Percentiles rank a stretch among this genome's conserved stretches.
These are phyloP conservation scores for Syrista parreyssii DNA, from an alignment of 2,888 invertebrate genomes.

Conservation along the genomic window DNA sequence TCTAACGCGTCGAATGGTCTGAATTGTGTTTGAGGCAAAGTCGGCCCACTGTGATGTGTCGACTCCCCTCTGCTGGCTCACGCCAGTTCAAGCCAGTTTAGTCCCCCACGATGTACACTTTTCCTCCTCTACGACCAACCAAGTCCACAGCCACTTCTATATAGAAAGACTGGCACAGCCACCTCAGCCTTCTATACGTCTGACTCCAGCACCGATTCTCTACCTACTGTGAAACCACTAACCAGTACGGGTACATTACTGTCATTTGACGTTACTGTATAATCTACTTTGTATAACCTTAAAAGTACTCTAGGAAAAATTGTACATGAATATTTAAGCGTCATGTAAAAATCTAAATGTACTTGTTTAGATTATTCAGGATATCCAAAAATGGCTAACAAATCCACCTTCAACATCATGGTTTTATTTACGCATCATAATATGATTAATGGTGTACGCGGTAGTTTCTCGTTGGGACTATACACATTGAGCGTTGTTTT, in stretches of 20 bases:
- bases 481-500: neutral
- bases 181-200: neutral
- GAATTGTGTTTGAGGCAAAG: slow-evolving; percentile 19
- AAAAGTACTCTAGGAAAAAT: neutral
- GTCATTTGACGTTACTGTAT: neutral
- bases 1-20: slow-evolving; percentile 8
- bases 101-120: slow-evolving; percentile 24
- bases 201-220: neutral
- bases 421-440: neutral
- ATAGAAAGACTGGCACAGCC: neutral
- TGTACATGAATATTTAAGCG: neutral
- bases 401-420: neutral
- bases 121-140: slow-evolving; percentile 5
- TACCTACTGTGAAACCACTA: neutral
- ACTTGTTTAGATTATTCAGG: neutral
- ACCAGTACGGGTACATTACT: neutral
- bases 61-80: slow-evolving; percentile 44
- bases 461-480: neutral
- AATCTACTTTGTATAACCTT: neutral
- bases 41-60: slow-evolving; percentile 15
- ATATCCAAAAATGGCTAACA: neutral
- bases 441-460: neutral
- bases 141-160: slow-evolving; percentile 5
- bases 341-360: neutral
- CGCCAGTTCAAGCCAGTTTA: slow-evolving; percentile 59